Percentiles rank a stretch among this genome's conserved stretches.
These are phyloP conservation scores for Herminia tarsipennalis DNA, from an alignment of 2,888 invertebrate species.

Conservation along the genomic window DNA sequence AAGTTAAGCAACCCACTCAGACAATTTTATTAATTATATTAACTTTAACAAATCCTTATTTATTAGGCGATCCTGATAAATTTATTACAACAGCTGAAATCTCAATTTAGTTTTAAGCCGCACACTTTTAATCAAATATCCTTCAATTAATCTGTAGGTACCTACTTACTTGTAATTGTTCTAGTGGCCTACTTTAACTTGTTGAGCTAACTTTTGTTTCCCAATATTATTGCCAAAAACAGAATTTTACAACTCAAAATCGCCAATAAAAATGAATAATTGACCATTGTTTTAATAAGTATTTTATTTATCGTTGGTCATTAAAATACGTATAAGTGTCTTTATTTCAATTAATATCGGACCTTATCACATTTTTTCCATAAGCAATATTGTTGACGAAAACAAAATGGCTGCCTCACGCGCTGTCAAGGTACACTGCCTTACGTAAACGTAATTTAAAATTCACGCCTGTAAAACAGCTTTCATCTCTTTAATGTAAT, in stretches of 20 bases:
- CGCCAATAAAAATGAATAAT: conserved; percentile 1
- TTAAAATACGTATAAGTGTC: neutral
- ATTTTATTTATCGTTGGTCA: neutral
- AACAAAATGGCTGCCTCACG: conserved; percentile 39
- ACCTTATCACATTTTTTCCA: neutral
- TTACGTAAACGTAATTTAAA: conserved; percentile 69
- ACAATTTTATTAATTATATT: too few species aligned
- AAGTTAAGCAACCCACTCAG: too few species aligned
- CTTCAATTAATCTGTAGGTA: too few species aligned
- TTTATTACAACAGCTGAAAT: too few species aligned
- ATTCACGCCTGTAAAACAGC: conserved; percentile 74
- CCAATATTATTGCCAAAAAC: neutral
- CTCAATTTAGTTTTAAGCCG: too few species aligned
- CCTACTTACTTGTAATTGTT: too few species aligned
- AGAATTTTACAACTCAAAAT: neutral
- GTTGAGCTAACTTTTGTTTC: too few species aligned
- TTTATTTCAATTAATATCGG: conserved; percentile 1
- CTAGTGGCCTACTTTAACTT: too few species aligned
- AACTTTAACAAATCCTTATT: too few species aligned
- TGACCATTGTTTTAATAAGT: conserved; percentile 1
- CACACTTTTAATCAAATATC: too few species aligned
- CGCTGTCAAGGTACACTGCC: conserved; percentile 36
- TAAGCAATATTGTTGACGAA: conserved; percentile 26
- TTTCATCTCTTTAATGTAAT: conserved; percentile 73
- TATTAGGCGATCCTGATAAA: too few species aligned